Conservation (phyloP, 2,113 vertebrate genomes). For the Eclectus roratus region DNA sequence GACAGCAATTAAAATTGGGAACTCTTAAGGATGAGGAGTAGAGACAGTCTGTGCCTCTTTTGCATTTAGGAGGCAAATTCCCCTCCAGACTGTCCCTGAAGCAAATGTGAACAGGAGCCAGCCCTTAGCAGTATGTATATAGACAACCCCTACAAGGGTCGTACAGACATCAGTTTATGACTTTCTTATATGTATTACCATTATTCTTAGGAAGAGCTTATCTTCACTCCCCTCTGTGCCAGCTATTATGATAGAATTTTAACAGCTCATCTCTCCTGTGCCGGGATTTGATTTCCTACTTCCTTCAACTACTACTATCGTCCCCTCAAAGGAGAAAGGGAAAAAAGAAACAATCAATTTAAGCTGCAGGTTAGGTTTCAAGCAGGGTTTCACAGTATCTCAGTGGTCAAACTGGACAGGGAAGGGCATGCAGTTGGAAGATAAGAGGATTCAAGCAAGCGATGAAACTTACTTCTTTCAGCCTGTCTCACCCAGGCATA, state of each 20-base stretch:
- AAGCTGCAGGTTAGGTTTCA: background rate
- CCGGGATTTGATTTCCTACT: background rate
- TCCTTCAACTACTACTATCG: background rate
- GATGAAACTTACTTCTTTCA: background rate
- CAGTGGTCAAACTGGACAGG: background rate
- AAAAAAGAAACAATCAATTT: background rate
- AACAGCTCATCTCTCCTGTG: background rate
- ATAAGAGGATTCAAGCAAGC: background rate
- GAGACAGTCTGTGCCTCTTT: background rate
- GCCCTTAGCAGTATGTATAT: background rate
- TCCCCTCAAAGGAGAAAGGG: background rate
- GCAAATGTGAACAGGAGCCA: accelerated
- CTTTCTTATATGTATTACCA: background rate
- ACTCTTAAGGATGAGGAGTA: background rate
- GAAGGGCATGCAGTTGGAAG: background rate
- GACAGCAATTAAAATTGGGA: background rate
- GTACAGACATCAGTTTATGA: background rate
- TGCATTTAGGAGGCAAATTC: background rate
- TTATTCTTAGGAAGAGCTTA: background rate
- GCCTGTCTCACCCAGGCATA: background rate
- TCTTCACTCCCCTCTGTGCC: background rate
- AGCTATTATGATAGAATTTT: constrained; percentile 32
- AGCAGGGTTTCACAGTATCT: background rate
- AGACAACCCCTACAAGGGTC: background rate
- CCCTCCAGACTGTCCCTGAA: background rate